phyloP scores from a whole-genome alignment of 2,888 invertebrate genomes.

The Plusia festucae region DNA sequence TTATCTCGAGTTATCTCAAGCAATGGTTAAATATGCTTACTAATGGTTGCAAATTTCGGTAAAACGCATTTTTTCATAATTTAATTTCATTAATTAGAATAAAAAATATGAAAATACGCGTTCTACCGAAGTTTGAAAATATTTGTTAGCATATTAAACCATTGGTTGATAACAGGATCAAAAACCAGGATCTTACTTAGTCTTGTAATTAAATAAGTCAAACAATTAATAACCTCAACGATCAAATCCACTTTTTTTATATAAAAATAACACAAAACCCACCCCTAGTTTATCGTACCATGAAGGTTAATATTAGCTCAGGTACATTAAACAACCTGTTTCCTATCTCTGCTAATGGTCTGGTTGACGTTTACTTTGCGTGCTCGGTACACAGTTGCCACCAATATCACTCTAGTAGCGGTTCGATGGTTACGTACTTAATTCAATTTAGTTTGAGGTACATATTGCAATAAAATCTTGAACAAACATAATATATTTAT shows the following conservation, averaged over 20 bases:
- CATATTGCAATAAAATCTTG: too few relatives aligned
- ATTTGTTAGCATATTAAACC: too few relatives aligned
- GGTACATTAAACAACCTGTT: constrained; percentile 2
- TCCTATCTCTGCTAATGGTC: constrained; percentile 10
- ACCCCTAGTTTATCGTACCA: neutral
- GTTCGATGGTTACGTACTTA: neutral
- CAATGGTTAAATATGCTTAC: too few relatives aligned
- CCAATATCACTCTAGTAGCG: neutral
- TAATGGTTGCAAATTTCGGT: too few relatives aligned
- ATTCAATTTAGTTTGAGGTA: neutral
- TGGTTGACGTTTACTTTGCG: constrained; percentile 2
- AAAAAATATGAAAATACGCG: too few relatives aligned
- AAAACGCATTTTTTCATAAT: too few relatives aligned
- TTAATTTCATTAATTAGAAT: too few relatives aligned
- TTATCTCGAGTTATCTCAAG: too few relatives aligned
- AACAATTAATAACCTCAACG: neutral
- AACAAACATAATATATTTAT: neutral
- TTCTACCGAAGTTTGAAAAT: too few relatives aligned
- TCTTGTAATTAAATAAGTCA: too few relatives aligned
- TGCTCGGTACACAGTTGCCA: neutral
- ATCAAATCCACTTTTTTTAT: neutral
- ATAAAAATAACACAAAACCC: neutral
- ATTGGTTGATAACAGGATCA: too few relatives aligned
- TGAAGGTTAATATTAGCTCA: constrained; percentile 1
- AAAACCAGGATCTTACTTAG: too few relatives aligned